phyloP scores from a whole-genome alignment of 2,888 invertebrate genomes.

The Seira ritae region DNA sequence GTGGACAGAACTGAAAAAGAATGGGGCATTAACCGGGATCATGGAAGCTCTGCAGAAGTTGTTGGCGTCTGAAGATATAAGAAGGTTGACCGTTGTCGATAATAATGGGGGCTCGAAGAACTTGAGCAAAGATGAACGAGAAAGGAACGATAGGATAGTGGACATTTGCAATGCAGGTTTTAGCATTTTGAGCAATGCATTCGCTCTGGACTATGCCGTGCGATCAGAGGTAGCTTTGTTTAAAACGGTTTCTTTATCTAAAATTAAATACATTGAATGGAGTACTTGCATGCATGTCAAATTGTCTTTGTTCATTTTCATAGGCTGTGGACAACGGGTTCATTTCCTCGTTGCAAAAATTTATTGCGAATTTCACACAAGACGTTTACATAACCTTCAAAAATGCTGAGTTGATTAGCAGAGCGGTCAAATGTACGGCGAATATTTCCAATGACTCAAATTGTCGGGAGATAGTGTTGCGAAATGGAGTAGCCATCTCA shows the following conservation, averaged over 20 bases:
- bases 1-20: conserved; percentile 50
- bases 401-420: conserved; percentile 42
- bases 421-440: conserved; percentile 62
- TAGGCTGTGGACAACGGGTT: conserved; percentile 57
- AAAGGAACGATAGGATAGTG: background rate
- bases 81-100: background rate
- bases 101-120: background rate
- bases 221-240: conserved; percentile 57
- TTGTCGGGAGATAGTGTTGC: conserved; percentile 51
- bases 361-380: conserved; percentile 39
- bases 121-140: background rate
- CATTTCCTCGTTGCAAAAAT: conserved; percentile 49
- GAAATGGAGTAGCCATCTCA: conserved; percentile 52
- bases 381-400: conserved; percentile 7
- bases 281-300: too few relatives aligned
- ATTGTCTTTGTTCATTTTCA: conserved; percentile 2
- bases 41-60: conserved; percentile 33
- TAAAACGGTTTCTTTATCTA: background rate
- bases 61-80: conserved; percentile 9
- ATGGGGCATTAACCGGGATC: conserved; percentile 56
- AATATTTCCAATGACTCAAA: conserved; percentile 61
- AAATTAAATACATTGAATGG: too few relatives aligned
- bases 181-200: conserved; percentile 59
- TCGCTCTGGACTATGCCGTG: conserved; percentile 60
- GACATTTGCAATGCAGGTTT: conserved; percentile 45